A percentile compares a stretch with the other conserved stretches of the same genome.
phyloP scores from a whole-genome alignment of 1,140 invertebrate species.

The Melitaea cinxia region DNA sequence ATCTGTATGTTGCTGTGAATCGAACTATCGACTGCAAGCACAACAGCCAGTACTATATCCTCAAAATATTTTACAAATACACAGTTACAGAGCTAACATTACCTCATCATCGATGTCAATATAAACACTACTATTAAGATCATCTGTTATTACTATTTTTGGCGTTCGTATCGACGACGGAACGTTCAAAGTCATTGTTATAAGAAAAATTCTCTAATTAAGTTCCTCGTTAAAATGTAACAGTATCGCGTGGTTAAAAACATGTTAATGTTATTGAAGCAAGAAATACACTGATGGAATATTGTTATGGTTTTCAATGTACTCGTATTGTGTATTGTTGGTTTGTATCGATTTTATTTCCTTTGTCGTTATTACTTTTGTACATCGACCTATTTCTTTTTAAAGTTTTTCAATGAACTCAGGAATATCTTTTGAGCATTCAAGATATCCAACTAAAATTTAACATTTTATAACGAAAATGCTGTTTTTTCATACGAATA shows the following conservation, averaged over 20 bases:
- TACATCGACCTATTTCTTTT: not conserved
- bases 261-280: conserved; percentile 2
- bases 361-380: not conserved
- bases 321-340: conserved; percentile 1
- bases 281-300: not conserved
- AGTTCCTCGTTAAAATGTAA: not conserved
- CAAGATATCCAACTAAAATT: no score
- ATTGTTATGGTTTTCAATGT: not conserved
- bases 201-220: not conserved
- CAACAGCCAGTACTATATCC: no score
- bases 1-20: no score
- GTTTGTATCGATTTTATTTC: conserved; percentile 1
- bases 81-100: no score
- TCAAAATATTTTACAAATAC: no score
- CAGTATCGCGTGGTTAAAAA: not conserved
- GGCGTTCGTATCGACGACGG: not conserved
- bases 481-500: no score
- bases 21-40: no score
- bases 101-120: conserved; percentile 48
- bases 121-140: conserved; percentile 46
- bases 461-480: no score
- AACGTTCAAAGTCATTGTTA: not conserved
- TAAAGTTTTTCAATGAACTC: not conserved
- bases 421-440: no score
- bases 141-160: conserved; percentile 41